Evolutionary conservation across 2,888 invertebrate species (phyloP), one percentile per base, ranked within the genome.

Genomic region (Troides helena): DNA sequence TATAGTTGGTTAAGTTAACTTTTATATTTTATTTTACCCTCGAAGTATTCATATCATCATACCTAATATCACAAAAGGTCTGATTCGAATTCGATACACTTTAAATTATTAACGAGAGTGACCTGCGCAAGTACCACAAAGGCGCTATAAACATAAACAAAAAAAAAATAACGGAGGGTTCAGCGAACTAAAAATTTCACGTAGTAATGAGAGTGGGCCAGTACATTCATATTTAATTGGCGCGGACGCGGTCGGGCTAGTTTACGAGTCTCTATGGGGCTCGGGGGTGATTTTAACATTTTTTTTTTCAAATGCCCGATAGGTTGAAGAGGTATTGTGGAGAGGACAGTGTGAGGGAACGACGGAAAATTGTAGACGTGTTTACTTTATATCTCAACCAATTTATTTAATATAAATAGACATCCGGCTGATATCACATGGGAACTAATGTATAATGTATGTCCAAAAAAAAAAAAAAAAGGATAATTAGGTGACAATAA

Each of bases 151-250:
- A 75, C 75, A 77, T 80, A 81, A 81, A 81, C 80, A 81, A 81
- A 73, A 75, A 77, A 78, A 76, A 53, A 17, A 53, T 76, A 74
- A 74, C 72, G 62, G 74, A 73, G 76, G 76, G 78, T 73, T 76
- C 75, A 73, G 70, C 75, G 73, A 71, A 76, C 77, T 79, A 79
- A 85, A 86, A 86, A 82, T 82, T 85, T 81, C 80, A 80, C 80
- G 78, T 77, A 73, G 86, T 88, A 89, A 90, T 88, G 85, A 78
- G 78, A 79, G 78, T 75, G 78, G 79, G 74, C 75, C 76, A 77
- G 76, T 74, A 73, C 82, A 84, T 92, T 84, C 89, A 91, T 91
- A 90, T 90, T 90, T 91, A 92, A 92, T 92, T 92, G 91, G 89
- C 81, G 82, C 78, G 82, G 79, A 79, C 79, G 77, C 74, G 78